A percentile compares a stretch with the other conserved stretches of the same genome.
These are phyloP conservation scores for Capricornis sumatraensis DNA, from an alignment of 2,113 vertebrate genomes.

Conservation along the genomic window DNA sequence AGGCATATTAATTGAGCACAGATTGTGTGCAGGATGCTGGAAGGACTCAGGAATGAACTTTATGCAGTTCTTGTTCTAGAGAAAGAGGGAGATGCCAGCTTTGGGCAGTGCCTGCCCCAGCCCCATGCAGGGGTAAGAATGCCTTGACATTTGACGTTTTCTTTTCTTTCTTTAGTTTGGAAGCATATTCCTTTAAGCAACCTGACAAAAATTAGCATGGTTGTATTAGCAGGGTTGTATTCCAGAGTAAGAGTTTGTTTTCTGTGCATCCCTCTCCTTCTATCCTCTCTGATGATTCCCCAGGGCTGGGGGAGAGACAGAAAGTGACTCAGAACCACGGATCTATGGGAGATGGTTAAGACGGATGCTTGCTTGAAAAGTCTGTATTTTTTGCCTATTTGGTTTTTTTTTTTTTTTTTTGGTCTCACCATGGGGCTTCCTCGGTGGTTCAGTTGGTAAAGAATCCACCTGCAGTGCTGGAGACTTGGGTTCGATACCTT, in stretches of 20 bases:
- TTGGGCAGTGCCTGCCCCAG: background rate
- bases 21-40: fast-evolving
- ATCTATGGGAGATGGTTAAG: background rate
- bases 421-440: background rate
- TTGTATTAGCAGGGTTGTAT: background rate
- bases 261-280: background rate
- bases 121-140: background rate
- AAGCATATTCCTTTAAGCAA: background rate
- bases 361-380: background rate
- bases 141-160: background rate
- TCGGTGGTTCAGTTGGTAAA: background rate
- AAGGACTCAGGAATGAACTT: too few relatives aligned
- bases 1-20: fast-evolving
- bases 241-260: background rate
- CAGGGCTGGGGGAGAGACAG: background rate
- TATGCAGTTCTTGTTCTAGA: background rate
- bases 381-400: background rate
- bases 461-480: background rate
- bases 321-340: background rate
- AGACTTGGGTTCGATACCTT: background rate
- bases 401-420: background rate
- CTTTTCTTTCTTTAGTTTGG: background rate
- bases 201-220: background rate
- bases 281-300: background rate
- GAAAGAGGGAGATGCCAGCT: background rate